A percentile compares a stretch with the other conserved stretches of the same genome.
These are phyloP conservation scores for Dasypogon diadema DNA, from an alignment of 2,888 invertebrate genomes.

Conservation along the genomic window DNA sequence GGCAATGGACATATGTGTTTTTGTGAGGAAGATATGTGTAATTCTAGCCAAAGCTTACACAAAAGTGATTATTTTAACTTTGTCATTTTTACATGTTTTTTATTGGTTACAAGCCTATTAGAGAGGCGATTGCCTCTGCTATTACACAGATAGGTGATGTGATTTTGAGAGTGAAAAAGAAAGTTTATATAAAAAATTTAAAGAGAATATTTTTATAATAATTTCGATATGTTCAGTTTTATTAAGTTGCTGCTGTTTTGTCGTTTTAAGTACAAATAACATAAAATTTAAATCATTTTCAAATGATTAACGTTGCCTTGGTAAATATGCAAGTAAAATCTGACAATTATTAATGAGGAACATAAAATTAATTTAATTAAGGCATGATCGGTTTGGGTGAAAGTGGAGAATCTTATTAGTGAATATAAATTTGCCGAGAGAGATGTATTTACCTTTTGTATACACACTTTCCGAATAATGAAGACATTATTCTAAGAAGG, in stretches of 20 bases:
- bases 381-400: too few species aligned
- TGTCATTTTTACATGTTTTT: slow-evolving; percentile 41
- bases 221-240: neutral
- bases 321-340: neutral
- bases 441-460: too few species aligned
- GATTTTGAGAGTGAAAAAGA: slow-evolving; percentile 22
- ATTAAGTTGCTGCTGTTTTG: neutral
- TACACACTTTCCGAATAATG: too few species aligned
- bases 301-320: neutral
- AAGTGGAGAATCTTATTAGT: too few species aligned
- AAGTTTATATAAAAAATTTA: neutral
- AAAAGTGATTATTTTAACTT: slow-evolving; percentile 47
- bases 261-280: slow-evolving; percentile 18
- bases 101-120: slow-evolving; percentile 34
- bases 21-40: slow-evolving; percentile 98
- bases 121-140: slow-evolving; percentile 2
- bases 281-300: slow-evolving; percentile 33
- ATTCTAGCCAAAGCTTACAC: slow-evolving; percentile 70
- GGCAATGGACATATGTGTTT: slow-evolving; percentile 98
- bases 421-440: too few species aligned
- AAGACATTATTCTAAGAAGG: too few species aligned
- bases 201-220: slow-evolving; percentile 20
- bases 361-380: too few species aligned
- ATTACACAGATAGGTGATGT: slow-evolving; percentile 41
- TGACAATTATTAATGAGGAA: too few species aligned